Base-by-base conservation (phyloP, 2,113 vertebrate species). In the Corythornis madagascariensis region DNA sequence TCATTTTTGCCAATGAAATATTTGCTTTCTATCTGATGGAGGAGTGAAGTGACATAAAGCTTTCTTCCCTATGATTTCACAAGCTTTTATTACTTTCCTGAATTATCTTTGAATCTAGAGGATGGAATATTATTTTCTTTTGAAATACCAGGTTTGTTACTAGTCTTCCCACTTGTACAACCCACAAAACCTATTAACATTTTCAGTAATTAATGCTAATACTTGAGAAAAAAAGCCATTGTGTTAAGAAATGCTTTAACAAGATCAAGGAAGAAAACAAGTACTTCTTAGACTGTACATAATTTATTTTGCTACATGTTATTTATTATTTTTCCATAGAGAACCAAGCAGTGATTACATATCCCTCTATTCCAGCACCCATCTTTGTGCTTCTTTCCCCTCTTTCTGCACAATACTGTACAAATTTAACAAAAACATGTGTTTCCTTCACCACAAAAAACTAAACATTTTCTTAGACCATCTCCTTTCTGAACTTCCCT, bases 121-220 rank as follows among this genome's bases (percentile, higher is more conserved):
- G 84, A 93, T 28, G 48, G 67, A 87, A 77, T 75, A 90, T 94
- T 88, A 87, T 94, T 94, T 93, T 92, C 88, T 90, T 94, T 94
- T 92, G 88, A 94, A 95, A 95, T 86, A 78, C 56, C 87, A 92
- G 77, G 85, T 93, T 93, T 91, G 75, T 64, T 91, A 56, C 74
- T 76, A 57, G 63, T 70, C 89, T 95, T 94, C 81, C 91, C 89
- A 83, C 82, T 97, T 91, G 63, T 93, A 86, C 75, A 91, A 83
- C 92, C 93, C 69, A 75, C 88, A 93, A 91, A 95, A 94, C 74
- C 86, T 88, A 94, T 93, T 95, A 95, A 89, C 90, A 83, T 95
- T 94, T 95, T 87, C 86, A 69, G 94, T 96, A 95, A 96, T 96
- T 94, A 96, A 96, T 95, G 92, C 94, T 94, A 96, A 96, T 93